Evolutionary conservation across 2,113 vertebrate genomes (phyloP), one percentile per base, ranked within the genome.

Genomic region (Platichthys flesus): DNA sequence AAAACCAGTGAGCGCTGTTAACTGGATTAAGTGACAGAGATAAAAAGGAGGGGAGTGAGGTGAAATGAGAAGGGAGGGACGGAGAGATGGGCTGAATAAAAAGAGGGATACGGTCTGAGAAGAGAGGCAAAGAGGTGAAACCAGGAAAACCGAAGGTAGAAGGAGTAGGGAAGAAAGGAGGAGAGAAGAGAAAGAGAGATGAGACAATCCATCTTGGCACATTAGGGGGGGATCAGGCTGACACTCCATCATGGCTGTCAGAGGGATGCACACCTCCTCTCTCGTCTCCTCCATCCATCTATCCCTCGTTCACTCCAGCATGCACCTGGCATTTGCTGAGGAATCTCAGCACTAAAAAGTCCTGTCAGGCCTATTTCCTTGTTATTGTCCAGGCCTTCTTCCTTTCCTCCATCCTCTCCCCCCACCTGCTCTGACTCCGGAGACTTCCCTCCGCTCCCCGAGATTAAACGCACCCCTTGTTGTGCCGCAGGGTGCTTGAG

Each of bases 361-460:
- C 97, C 96, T 98, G 97, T 98, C 97, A 98, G 97, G 94, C 96
- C 97, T 96, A 97, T 98, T 98, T 98, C 96, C 97, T 96, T 96
- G 96, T 98, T 98, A 98, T 97, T 96, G 97, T 88, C 93, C 95
- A 42, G 87, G 82, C 90, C 94, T 62, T 51, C 74, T 82, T 82
- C 76, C 92, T 93, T 90, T 90, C 54, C 54, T 72, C 84, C 81
- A 67, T 76, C 78, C 75, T 67, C 67, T 49, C 37, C 81, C 84
- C 79, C 84, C 74, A 52, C 47, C 78, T 90, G 89, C 93, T 92
- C 88, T 89, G 91, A 64, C 77, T 85, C 75, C 7, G n/a, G 58
- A 75, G 89, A 89, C 90, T 90, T 93, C 93, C 92, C 94, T 92
- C 64, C 91, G 93, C 94, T 93, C 42, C 89, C 71, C 55, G 56